These are phyloP conservation scores for Zygothrica quintamaculata DNA, from an alignment of 2,888 invertebrate genomes.

Conservation along the genomic window DNA sequence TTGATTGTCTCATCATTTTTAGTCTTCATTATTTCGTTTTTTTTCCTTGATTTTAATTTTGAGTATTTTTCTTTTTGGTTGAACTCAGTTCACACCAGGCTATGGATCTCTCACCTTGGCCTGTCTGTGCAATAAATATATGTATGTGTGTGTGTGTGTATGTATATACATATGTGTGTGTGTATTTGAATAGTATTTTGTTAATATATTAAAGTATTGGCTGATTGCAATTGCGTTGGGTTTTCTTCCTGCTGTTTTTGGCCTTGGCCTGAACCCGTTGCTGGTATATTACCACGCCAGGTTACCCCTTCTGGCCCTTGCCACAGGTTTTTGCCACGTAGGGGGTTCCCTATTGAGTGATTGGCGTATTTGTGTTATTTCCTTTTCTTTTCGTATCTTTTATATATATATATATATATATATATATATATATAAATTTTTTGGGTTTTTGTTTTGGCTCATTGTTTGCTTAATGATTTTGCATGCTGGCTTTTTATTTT, in stretches of 20 bases:
- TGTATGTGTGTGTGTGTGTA: background rate
- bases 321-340: background rate
- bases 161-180: conserved; percentile 11
- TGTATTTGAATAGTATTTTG: no score
- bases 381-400: conserved; percentile 9
- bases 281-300: background rate
- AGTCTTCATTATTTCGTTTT: conserved; percentile 8
- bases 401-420: no score
- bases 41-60: no score
- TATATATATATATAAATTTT: no score
- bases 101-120: conserved; percentile 59
- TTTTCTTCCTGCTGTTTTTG: conserved; percentile 70
- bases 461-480: conserved; percentile 73
- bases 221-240: conserved; percentile 36
- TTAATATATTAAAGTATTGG: background rate
- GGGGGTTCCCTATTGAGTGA: conserved; percentile 51
- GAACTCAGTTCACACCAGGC: conserved; percentile 1
- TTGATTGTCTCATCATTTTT: conserved; percentile 29
- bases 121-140: conserved; percentile 31
- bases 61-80: conserved; percentile 13
- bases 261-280: conserved; percentile 64
- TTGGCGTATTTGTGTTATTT: conserved; percentile 27
- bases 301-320: background rate
- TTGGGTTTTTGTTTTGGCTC: conserved; percentile 28
- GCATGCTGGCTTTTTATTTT: conserved; percentile 37